These are phyloP conservation scores for Halictus rubicundus DNA, from an alignment of 1,140 invertebrate species.

Conservation along the genomic window DNA sequence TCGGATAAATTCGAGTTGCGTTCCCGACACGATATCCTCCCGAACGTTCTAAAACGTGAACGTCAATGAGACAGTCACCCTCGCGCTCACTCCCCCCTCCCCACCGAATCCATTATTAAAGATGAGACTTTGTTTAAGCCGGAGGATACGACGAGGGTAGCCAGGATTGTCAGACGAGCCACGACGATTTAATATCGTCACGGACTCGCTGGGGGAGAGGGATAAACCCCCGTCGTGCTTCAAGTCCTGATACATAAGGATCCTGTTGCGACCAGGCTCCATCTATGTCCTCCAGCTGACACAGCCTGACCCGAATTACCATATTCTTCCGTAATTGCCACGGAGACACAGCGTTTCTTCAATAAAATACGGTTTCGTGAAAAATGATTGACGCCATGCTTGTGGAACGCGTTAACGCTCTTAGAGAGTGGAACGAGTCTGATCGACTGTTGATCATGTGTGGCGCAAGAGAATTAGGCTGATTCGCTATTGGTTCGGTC, in stretches of 20 bases:
- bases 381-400: background rate
- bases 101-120: conserved; percentile 32
- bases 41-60: too few relatives aligned
- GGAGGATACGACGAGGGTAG: background rate
- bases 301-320: conserved; percentile 23
- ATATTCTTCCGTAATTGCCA: conserved; percentile 35
- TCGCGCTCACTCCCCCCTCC: too few relatives aligned
- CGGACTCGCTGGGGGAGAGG: background rate
- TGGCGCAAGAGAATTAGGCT: too few relatives aligned
- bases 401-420: too few relatives aligned
- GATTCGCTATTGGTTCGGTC: too few relatives aligned
- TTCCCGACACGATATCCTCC: too few relatives aligned
- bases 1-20: background rate
- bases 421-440: too few relatives aligned
- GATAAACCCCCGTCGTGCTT: conserved; percentile 62
- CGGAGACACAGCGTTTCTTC: background rate
- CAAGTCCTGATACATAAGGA: conserved; percentile 55
- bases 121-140: background rate
- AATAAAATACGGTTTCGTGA: background rate
- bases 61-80: background rate
- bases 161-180: background rate
- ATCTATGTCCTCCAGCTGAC: conserved; percentile 2
- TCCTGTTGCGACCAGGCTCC: conserved; percentile 46
- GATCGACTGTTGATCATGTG: too few relatives aligned
- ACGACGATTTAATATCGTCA: conserved; percentile 44